These are phyloP conservation scores for Coelopa frigida DNA, from an alignment of 1,140 invertebrate species.

Conservation along the genomic window DNA sequence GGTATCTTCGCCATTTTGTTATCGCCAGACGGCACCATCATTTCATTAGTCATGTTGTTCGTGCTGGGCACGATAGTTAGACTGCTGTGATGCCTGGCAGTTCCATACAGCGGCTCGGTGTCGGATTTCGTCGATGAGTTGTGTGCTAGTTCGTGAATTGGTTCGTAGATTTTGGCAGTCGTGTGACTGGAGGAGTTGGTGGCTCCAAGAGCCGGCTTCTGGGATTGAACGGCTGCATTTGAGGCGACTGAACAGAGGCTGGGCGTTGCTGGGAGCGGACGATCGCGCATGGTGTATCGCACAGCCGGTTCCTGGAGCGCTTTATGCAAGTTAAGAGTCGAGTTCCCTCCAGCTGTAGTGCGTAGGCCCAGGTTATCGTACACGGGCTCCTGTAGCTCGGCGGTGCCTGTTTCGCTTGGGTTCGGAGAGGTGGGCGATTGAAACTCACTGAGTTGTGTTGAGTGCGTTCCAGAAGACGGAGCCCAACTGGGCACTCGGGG, in stretches of 20 bases:
- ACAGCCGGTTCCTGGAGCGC: constrained; percentile 44
- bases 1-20: constrained; percentile 58
- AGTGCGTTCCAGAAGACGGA: constrained; percentile 45
- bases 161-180: constrained; percentile 36
- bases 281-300: constrained; percentile 49
- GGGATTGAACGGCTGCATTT: constrained; percentile 27
- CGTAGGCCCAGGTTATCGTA: constrained; percentile 77
- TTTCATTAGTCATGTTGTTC: constrained; percentile 1
- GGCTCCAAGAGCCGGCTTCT: constrained; percentile 41
- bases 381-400: constrained; percentile 58
- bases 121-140: constrained; percentile 20
- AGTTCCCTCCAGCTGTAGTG: constrained; percentile 79
- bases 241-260: constrained; percentile 51
- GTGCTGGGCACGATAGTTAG: constrained; percentile 16
- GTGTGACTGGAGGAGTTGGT: constrained; percentile 37
- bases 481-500: constrained; percentile 77
- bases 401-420: constrained; percentile 46
- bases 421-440: constrained; percentile 47
- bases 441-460: constrained; percentile 34
- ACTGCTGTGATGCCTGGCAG: constrained; percentile 13
- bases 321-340: constrained; percentile 67
- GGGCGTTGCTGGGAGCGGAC: constrained; percentile 53
- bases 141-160: constrained; percentile 37
- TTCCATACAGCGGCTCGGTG: constrained; percentile 28
- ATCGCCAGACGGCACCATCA: background rate